Base-by-base conservation (phyloP, 2,113 vertebrate species). In the Abramis brama region DNA sequence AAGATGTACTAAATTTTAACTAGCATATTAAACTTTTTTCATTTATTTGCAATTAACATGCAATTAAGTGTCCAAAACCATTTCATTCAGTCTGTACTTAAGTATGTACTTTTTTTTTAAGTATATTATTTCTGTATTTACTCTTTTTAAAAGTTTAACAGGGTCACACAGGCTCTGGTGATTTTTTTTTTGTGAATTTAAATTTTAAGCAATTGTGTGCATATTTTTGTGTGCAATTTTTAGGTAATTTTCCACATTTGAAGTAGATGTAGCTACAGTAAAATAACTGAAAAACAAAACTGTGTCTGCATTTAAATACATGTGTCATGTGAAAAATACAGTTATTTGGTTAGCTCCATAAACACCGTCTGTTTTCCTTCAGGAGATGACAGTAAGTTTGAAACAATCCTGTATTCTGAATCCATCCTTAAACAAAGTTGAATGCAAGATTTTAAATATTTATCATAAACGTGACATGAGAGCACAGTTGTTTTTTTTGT, bases 321-420 rank as follows among this genome's bases (percentile, higher is more conserved):
- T 19, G 7, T 21, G 68, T 39, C 19, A 71, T 11, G 33, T 71
- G 33, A 70, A 70, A 39, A 70, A 36, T 39, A 19, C 1, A 55
- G 52, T 55, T 55, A 62, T 45, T 45, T 25, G 7, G 23, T 43
- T 15, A 6, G 43, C 39, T 47, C 2, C 5, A 13, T 7, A 5
- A 13, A 45, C 66, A 68, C 27, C 0, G 17, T 70, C 70, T 74
- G 39, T 25, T 74, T 47, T 74, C 43, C 23, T 47, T 74, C 11
- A 74, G 23, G 39, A 74, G 43, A 4, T 74, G 71, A 47, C 68
- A 71, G 68, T 43, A 71, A 71, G 4, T 71, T 43, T 71, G 68
- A 47, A 74, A 74, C 43, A 47, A 27, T 74, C 23, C n/a, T 47
- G 10, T n/a, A 45, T 47, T 13, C 10, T 47, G 39, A 74, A 74